Evolutionary conservation across 2,888 invertebrate species (phyloP).

Genomic region (Cristatella mucedo): DNA sequence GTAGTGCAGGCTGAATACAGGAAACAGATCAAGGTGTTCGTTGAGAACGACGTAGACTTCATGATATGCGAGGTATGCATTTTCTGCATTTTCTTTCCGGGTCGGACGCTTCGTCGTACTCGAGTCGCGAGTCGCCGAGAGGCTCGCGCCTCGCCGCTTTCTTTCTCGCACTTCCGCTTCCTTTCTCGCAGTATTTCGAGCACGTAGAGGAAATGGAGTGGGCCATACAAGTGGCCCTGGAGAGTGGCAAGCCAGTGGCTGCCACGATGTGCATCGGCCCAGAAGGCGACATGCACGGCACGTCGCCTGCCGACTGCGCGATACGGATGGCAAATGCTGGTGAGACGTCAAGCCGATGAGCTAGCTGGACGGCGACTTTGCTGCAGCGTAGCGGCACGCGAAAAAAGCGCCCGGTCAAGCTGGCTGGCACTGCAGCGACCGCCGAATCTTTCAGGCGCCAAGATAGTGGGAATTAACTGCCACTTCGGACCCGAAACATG

Average conservation of each 20-base stretch:
- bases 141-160: no score
- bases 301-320: conserved; percentile 32
- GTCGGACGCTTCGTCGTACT: no score
- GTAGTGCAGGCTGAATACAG: conserved; percentile 28
- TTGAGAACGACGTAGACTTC: conserved; percentile 34
- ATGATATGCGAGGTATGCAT: conserved; percentile 34
- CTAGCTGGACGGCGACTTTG: no score
- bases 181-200: conserved; percentile 29
- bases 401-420: no score
- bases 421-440: no score
- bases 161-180: no score
- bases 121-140: no score
- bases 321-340: conserved; percentile 37
- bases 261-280: conserved; percentile 39
- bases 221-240: conserved; percentile 34
- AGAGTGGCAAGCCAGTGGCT: conserved; percentile 28
- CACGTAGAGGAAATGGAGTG: conserved; percentile 38
- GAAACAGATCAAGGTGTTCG: conserved; percentile 34
- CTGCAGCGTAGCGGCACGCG: no score
- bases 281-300: conserved; percentile 34
- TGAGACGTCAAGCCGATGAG: no score
- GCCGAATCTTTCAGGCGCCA: conserved; percentile 19
- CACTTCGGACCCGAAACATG: conserved; percentile 34
- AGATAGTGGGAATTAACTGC: conserved; percentile 37
- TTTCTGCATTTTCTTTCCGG: no score